These are phyloP conservation scores for Acanthacorydalis orientalis DNA, from an alignment of 2,888 invertebrate genomes.

Conservation along the genomic window DNA sequence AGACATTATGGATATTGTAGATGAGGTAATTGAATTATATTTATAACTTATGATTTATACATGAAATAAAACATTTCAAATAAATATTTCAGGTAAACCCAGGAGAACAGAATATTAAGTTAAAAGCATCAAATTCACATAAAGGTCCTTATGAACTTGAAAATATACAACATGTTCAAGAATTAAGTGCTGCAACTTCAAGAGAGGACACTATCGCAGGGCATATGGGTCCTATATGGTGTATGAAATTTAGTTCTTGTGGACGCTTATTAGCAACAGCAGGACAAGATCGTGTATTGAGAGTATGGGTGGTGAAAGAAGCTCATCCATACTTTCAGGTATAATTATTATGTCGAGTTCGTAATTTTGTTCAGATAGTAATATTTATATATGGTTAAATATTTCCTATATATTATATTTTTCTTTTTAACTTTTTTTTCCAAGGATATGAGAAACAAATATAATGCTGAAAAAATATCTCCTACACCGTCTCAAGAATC, in stretches of 20 bases:
- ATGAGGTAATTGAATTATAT: constrained; percentile 29
- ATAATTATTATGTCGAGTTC: neutral
- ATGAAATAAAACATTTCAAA: constrained; percentile 15
- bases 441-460: constrained; percentile 88
- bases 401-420: neutral
- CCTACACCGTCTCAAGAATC: constrained; percentile 90
- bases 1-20: constrained; percentile 69
- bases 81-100: constrained; percentile 39
- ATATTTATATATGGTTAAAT: neutral
- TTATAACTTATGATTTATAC: constrained; percentile 8
- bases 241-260: constrained; percentile 95
- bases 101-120: constrained; percentile 65
- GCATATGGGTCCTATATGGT: constrained; percentile 93
- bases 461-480: constrained; percentile 79
- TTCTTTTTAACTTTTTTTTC: neutral
- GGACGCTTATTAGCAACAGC: constrained; percentile 91
- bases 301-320: constrained; percentile 89
- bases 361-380: too few species aligned
- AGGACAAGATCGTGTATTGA: constrained; percentile 84
- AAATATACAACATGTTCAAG: constrained; percentile 79
- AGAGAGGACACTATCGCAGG: constrained; percentile 33
- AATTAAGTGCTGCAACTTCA: constrained; percentile 19
- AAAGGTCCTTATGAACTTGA: constrained; percentile 95
- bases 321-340: constrained; percentile 81
- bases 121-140: constrained; percentile 89